Percentiles rank a stretch among this genome's conserved stretches.
Conservation (phyloP, 1,140 invertebrate genomes). For the Magallana gigas region DNA sequence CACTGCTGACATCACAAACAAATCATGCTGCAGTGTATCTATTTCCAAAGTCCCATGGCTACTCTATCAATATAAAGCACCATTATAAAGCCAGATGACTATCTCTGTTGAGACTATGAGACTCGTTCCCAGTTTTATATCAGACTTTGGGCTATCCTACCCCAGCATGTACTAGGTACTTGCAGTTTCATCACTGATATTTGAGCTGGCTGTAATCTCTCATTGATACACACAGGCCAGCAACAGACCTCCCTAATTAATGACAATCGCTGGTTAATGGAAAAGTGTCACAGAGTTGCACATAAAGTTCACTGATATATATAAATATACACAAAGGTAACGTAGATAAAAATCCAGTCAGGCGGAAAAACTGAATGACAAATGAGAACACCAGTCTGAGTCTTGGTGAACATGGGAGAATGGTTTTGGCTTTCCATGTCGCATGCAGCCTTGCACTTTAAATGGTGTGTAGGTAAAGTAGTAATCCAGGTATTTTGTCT, state of each 20-base stretch:
- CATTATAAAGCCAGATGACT: not conserved
- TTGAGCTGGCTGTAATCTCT: slow-evolving; percentile 16
- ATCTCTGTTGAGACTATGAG: not conserved
- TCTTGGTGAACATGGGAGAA: slow-evolving; percentile 25
- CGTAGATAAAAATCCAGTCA: slow-evolving; percentile 23
- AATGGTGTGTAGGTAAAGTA: slow-evolving; percentile 31
- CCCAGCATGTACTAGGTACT: slow-evolving; percentile 2
- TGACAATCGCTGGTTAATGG: slow-evolving; percentile 25
- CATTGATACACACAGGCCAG: slow-evolving; percentile 2
- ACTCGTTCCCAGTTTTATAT: not conserved
- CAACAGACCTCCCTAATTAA: slow-evolving; percentile 27
- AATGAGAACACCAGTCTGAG: not conserved
- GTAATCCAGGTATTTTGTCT: slow-evolving; percentile 24
- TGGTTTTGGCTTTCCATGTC: not conserved
- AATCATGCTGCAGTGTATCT: not conserved
- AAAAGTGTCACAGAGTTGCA: slow-evolving; percentile 15
- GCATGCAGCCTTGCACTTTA: slow-evolving; percentile 30
- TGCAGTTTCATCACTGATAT: not conserved
- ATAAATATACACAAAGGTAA: not conserved
- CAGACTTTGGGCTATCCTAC: not conserved
- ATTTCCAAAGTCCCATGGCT: not conserved
- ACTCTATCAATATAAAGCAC: not conserved
- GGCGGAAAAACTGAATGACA: slow-evolving; percentile 27
- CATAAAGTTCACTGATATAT: slow-evolving; percentile 28
- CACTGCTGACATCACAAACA: not conserved